These are phyloP conservation scores for Mionectes macconnelli DNA, from an alignment of 2,113 vertebrate genomes.

Conservation along the genomic window DNA sequence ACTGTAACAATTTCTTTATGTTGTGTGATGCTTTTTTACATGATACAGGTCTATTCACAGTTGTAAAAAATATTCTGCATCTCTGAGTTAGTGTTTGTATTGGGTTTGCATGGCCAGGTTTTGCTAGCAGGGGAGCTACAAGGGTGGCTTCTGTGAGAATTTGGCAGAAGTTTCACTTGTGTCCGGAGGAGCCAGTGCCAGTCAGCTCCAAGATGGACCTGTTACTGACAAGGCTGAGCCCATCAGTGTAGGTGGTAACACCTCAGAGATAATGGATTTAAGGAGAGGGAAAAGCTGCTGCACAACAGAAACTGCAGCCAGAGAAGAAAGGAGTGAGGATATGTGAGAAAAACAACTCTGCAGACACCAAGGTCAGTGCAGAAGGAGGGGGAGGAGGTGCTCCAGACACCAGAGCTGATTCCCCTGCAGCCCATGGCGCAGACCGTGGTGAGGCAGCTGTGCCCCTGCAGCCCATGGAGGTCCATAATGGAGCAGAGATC, in stretches of 20 bases:
- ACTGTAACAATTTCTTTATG: not conserved
- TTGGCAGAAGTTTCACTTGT: not conserved
- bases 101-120: not conserved
- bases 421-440: accelerated
- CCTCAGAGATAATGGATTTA: not conserved
- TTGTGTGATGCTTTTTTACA: not conserved
- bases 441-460: not conserved
- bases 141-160: not conserved
- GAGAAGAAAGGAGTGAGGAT: no score
- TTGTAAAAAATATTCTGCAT: not conserved
- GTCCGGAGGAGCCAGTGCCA: not conserved
- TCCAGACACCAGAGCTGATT: accelerated
- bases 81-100: not conserved
- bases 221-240: not conserved
- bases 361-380: not conserved
- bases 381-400: not conserved
- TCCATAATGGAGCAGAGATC: not conserved
- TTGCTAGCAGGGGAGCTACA: not conserved
- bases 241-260: not conserved
- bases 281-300: not conserved
- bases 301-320: not conserved
- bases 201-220: not conserved
- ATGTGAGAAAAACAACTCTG: not conserved
- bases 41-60: not conserved
- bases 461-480: not conserved